phyloP scores from a whole-genome alignment of 1,140 invertebrate species.

The Lucilia sericata region DNA sequence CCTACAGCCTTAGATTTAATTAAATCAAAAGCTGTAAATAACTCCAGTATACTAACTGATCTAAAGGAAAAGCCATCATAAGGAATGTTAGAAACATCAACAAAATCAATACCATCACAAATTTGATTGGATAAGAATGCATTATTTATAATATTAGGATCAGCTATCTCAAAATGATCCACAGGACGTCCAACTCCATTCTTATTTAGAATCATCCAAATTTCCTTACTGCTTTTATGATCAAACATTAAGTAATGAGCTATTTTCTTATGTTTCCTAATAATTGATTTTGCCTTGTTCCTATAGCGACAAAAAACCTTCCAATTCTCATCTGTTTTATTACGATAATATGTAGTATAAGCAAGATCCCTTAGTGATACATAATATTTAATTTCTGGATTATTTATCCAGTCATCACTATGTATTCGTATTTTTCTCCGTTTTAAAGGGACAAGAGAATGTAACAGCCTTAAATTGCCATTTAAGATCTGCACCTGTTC shows the following conservation, averaged over 20 bases:
- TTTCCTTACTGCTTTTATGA: neutral
- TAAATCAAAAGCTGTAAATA: neutral
- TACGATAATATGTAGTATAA: neutral
- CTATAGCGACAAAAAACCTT: neutral
- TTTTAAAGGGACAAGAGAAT: neutral
- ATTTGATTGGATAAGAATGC: neutral
- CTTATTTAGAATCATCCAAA: neutral
- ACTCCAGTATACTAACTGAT: neutral
- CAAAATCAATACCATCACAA: neutral
- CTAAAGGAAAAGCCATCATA: neutral
- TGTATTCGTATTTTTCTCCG: neutral
- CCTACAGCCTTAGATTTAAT: conserved; percentile 8
- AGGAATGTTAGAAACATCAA: neutral
- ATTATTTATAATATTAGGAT: neutral
- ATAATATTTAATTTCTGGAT: neutral
- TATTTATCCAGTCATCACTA: neutral
- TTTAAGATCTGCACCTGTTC: neutral
- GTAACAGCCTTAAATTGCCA: neutral
- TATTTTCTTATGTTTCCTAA: neutral
- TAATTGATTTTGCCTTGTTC: neutral
- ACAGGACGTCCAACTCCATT: neutral
- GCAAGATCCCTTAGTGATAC: neutral
- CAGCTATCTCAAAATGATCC: neutral
- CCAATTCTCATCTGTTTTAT: neutral
- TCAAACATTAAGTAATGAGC: neutral